These are phyloP conservation scores for Halesus radiatus DNA, from an alignment of 1,140 invertebrate species.

Conservation along the genomic window DNA sequence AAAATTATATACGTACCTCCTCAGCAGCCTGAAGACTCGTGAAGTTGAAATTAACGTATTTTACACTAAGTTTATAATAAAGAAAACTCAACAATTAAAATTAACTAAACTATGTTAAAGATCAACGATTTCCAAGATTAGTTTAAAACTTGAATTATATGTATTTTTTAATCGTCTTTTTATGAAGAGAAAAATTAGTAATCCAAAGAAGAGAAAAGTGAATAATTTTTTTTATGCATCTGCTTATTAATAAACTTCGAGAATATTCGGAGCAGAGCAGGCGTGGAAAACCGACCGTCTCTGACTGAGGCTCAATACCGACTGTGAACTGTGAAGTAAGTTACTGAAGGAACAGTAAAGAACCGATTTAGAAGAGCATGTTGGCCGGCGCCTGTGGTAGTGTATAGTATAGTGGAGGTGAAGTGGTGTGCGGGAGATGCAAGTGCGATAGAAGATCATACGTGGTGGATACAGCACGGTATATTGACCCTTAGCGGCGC, in stretches of 20 bases:
- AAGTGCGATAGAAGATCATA: constrained; percentile 12
- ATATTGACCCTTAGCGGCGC: constrained; percentile 33
- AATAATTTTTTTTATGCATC: neutral
- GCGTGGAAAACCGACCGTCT: constrained; percentile 30
- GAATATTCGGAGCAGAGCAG: neutral
- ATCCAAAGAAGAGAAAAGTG: neutral
- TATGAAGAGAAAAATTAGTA: too few species aligned
- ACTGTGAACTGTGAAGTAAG: constrained; percentile 18
- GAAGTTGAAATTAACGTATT: too few species aligned
- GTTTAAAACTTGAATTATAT: neutral
- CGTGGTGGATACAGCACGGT: constrained; percentile 20
- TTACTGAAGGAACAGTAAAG: too few species aligned
- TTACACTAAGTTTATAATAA: neutral
- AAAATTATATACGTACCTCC: too few species aligned
- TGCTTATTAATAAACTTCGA: constrained; percentile 16
- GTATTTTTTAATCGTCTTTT: neutral
- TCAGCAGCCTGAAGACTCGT: too few species aligned
- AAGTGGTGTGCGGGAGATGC: neutral
- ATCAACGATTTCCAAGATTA: neutral
- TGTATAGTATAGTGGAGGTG: neutral
- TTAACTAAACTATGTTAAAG: neutral
- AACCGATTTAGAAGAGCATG: constrained; percentile 44
- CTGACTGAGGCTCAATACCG: constrained; percentile 42
- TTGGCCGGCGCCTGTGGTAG: neutral
- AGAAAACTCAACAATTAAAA: neutral